These are phyloP conservation scores for Matsumyia berberina DNA, from an alignment of 2,888 invertebrate species.

Conservation along the genomic window DNA sequence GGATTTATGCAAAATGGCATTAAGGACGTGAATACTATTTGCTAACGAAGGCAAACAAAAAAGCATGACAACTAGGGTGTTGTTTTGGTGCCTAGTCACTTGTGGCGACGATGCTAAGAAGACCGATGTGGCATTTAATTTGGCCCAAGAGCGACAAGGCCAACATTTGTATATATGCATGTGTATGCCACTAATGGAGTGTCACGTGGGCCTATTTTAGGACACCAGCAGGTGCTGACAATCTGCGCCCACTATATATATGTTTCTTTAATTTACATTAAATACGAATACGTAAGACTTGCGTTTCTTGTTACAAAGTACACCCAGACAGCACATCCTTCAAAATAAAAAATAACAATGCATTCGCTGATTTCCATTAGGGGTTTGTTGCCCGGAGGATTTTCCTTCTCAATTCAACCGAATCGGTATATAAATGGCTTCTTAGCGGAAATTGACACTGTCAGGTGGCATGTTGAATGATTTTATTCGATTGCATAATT, in stretches of 20 bases:
- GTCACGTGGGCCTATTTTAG: slow-evolving; percentile 43
- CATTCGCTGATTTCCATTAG: not conserved
- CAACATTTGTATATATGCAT: slow-evolving; percentile 6
- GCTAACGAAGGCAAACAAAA: slow-evolving; percentile 11
- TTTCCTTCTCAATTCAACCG: slow-evolving; percentile 28
- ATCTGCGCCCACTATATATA: not conserved
- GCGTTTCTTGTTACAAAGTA: not conserved
- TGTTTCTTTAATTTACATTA: slow-evolving; percentile 17
- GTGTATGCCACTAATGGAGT: slow-evolving; percentile 1
- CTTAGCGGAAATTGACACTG: slow-evolving; percentile 35
- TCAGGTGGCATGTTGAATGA: slow-evolving; percentile 48
- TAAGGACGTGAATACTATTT: slow-evolving; percentile 56
- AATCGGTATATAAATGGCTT: slow-evolving; percentile 45
- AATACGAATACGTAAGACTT: slow-evolving; percentile 1
- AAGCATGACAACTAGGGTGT: slow-evolving; percentile 13
- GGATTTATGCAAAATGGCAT: slow-evolving; percentile 43
- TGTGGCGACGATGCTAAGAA: slow-evolving; percentile 25
- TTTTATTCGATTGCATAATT: slow-evolving; percentile 47
- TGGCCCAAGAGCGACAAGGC: slow-evolving; percentile 57
- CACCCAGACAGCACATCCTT: not conserved
- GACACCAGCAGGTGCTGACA: slow-evolving; percentile 39
- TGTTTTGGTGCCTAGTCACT: slow-evolving; percentile 6
- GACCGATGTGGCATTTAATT: slow-evolving; percentile 55
- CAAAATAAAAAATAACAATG: slow-evolving; percentile 24
- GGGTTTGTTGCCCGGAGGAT: slow-evolving; percentile 14